Evolutionary conservation across 1,140 invertebrate genomes (phyloP).

Genomic region (Drosophila lini): DNA sequence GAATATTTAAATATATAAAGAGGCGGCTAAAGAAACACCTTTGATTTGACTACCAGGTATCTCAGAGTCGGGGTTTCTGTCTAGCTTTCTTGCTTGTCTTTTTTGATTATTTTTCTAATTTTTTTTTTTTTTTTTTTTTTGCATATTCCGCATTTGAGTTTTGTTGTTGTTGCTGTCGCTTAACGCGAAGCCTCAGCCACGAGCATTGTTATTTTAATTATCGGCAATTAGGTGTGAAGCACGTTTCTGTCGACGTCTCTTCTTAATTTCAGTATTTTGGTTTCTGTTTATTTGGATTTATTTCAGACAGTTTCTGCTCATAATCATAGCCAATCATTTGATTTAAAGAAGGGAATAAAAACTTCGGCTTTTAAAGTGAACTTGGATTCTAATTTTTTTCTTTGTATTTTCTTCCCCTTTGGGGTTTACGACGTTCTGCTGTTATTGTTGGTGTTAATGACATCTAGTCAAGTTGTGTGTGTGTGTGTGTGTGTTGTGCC

Average conservation of each 20-base stretch:
- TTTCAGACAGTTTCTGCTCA: not conserved
- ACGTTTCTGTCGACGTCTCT: slow-evolving; percentile 56
- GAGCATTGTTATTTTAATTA: slow-evolving; percentile 70
- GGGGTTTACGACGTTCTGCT: slow-evolving; percentile 6
- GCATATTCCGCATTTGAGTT: slow-evolving; percentile 27
- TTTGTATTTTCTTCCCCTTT: not conserved
- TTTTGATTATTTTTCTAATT: not conserved
- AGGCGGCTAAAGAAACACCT: not conserved
- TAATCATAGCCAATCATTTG: not conserved
- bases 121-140: slow-evolving; percentile 20
- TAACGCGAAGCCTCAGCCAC: slow-evolving; percentile 17
- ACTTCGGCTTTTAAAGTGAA: not conserved
- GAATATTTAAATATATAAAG: not conserved
- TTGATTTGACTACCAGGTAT: not conserved
- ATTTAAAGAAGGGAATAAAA: not conserved
- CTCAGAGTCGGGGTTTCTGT: not conserved
- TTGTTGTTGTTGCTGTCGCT: slow-evolving; percentile 21
- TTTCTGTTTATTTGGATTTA: slow-evolving; percentile 15
- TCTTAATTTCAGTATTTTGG: slow-evolving; percentile 37
- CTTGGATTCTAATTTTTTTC: not conserved
- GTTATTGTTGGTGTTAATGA: slow-evolving; percentile 15
- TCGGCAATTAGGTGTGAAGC: slow-evolving; percentile 59
- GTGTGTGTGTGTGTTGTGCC: slow-evolving; percentile 13
- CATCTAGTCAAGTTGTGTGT: slow-evolving; percentile 4
- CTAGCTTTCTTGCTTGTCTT: not conserved